A percentile compares a stretch with the other conserved stretches of the same genome.
These are phyloP conservation scores for Desmophyllum pertusum DNA, from an alignment of 92 coral and sea anemone genomes.

Conservation along the genomic window DNA sequence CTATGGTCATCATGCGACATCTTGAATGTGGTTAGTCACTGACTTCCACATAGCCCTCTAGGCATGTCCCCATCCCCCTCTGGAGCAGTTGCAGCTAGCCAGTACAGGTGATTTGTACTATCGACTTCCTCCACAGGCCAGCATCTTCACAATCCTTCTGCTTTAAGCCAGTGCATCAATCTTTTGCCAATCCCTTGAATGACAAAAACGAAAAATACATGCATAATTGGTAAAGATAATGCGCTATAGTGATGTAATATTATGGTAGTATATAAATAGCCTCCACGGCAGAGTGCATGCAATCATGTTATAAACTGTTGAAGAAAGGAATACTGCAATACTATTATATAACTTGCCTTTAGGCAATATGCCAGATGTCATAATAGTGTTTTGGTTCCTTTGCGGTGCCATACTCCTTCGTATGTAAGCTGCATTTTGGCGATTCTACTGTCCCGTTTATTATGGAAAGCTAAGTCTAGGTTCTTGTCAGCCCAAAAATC, in stretches of 20 bases:
- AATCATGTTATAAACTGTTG: neutral
- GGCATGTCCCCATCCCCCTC: slow-evolving; percentile 21
- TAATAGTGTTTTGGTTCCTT: slow-evolving; percentile 9
- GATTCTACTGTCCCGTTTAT: slow-evolving; percentile 2
- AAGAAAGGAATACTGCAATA: too few species aligned
- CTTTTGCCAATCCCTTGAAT: slow-evolving; percentile 20
- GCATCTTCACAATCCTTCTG: slow-evolving; percentile 33
- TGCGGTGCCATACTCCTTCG: slow-evolving; percentile 9
- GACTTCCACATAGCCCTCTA: slow-evolving; percentile 34
- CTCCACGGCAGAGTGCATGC: too few species aligned
- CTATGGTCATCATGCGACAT: slow-evolving; percentile 15
- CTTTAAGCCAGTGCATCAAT: slow-evolving; percentile 20
- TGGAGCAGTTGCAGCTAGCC: slow-evolving; percentile 22
- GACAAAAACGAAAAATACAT: too few species aligned
- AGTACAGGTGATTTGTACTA: slow-evolving; percentile 21
- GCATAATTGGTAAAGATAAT: too few species aligned
- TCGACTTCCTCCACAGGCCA: slow-evolving; percentile 34
- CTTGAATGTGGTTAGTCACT: slow-evolving; percentile 20
- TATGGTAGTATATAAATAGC: too few species aligned
- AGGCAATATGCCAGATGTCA: neutral
- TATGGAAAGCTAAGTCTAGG: neutral
- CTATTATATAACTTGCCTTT: neutral
- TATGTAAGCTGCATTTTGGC: slow-evolving; percentile 14
- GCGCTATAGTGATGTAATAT: too few species aligned
- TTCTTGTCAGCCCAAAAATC: neutral